These are phyloP conservation scores for Ondatra zibethicus DNA, from an alignment of 2,113 vertebrate species.

Conservation along the genomic window DNA sequence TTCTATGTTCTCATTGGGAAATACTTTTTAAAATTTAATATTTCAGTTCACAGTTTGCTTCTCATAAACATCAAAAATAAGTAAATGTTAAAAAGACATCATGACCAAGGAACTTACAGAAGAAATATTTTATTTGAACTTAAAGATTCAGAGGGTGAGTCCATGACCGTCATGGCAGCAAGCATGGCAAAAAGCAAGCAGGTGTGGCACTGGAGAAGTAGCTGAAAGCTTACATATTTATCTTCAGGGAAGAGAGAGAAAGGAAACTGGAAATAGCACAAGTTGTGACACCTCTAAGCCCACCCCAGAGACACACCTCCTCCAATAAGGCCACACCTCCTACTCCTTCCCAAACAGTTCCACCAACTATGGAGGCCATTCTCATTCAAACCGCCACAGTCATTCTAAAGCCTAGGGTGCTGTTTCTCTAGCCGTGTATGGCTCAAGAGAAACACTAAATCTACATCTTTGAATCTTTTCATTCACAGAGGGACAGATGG, in stretches of 20 bases:
- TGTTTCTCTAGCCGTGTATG: neutral
- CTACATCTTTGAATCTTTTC: neutral
- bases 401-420: neutral
- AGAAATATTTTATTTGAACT: neutral
- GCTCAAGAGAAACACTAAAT: neutral
- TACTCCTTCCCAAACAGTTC: neutral
- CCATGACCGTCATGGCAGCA: neutral
- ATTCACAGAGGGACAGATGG: neutral
- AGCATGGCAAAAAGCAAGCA: neutral
- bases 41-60: neutral
- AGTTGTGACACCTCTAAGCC: neutral
- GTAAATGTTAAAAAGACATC: neutral
- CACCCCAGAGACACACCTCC: neutral
- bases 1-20: neutral
- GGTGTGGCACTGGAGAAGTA: neutral
- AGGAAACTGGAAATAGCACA: neutral
- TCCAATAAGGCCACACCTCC: neutral
- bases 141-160: too few relatives aligned
- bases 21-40: neutral
- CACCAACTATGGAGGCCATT: neutral
- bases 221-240: neutral
- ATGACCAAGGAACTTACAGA: neutral
- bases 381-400: neutral
- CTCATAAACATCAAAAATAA: neutral
- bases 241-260: neutral